A percentile compares a stretch with the other conserved stretches of the same genome.
phyloP scores from a whole-genome alignment of 1,140 invertebrate species.

The Eulimnadia texana region DNA sequence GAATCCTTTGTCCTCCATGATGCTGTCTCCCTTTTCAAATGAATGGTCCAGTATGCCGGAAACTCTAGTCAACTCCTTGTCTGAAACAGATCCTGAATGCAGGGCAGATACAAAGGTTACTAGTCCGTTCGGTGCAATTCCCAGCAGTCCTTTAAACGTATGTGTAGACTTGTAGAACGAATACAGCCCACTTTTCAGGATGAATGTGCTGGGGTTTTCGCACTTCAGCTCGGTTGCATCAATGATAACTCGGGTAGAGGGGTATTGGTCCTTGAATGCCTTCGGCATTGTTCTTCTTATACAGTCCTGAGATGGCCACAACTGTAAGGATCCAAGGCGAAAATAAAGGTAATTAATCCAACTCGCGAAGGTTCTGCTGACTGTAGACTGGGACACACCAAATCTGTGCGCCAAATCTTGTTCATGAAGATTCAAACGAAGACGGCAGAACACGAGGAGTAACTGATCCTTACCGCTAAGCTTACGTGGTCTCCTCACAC shows the following conservation, averaged over 20 bases:
- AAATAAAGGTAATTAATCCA: slow-evolving; percentile 6
- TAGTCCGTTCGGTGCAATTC: slow-evolving; percentile 6
- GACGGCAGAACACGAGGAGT: neutral
- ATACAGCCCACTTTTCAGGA: neutral
- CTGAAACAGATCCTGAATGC: neutral
- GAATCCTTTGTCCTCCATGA: neutral
- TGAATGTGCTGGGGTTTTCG: neutral
- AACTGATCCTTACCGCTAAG: neutral
- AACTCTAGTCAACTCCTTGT: slow-evolving; percentile 1
- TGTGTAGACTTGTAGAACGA: slow-evolving; percentile 8
- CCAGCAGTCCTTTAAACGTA: slow-evolving; percentile 3
- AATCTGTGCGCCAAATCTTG: neutral
- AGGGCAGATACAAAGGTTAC: slow-evolving; percentile 1
- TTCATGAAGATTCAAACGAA: neutral
- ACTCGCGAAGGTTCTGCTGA: neutral
- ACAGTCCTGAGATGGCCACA: neutral
- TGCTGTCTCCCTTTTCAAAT: neutral
- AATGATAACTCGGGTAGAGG: slow-evolving; percentile 3
- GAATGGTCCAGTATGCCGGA: neutral
- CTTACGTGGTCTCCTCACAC: neutral
- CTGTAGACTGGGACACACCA: neutral
- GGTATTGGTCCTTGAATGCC: neutral
- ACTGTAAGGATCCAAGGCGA: neutral
- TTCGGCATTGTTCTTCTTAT: slow-evolving; percentile 1
- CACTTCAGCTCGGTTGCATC: slow-evolving; percentile 2